Evolutionary conservation across 2,113 vertebrate genomes (phyloP).

Genomic region (Melanerpes aurifrons): DNA sequence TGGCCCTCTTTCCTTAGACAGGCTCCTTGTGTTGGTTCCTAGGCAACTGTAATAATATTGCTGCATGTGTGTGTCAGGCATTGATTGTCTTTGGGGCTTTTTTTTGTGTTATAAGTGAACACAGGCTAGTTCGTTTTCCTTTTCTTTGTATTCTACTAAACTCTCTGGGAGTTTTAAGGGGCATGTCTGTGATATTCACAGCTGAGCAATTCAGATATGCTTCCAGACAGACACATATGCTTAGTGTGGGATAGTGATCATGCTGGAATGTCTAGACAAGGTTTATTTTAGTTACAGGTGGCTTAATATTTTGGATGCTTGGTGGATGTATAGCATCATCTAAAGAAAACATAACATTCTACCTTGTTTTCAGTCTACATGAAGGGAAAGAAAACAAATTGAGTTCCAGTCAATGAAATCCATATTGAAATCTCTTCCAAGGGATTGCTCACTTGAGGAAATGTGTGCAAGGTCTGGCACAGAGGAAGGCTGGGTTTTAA

Average conservation of each 20-base stretch:
- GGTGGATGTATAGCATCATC: neutral
- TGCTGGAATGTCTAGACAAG: conserved; percentile 15
- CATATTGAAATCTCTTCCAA: neutral
- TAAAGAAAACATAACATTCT: neutral
- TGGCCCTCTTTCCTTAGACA: neutral
- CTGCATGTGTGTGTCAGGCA: conserved; percentile 23
- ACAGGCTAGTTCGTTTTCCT: conserved; percentile 17
- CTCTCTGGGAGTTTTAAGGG: conserved; percentile 42
- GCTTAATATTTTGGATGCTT: neutral
- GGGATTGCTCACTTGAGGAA: neutral
- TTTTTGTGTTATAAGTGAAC: conserved; percentile 48
- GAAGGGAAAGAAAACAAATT: neutral
- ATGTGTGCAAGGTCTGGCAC: neutral
- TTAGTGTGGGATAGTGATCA: neutral
- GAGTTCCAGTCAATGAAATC: neutral
- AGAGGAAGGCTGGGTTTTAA: neutral
- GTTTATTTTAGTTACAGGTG: neutral
- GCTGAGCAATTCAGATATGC: conserved; percentile 27
- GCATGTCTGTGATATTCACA: conserved; percentile 1
- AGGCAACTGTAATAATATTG: conserved; percentile 47
- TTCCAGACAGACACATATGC: neutral
- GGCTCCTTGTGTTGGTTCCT: conserved; percentile 34
- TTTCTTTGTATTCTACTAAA: conserved; percentile 44
- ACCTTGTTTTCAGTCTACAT: neutral
- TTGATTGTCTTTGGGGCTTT: conserved; percentile 54